Evolutionary conservation across 2,113 vertebrate species (phyloP).

Genomic region (Nipponia nippon): DNA sequence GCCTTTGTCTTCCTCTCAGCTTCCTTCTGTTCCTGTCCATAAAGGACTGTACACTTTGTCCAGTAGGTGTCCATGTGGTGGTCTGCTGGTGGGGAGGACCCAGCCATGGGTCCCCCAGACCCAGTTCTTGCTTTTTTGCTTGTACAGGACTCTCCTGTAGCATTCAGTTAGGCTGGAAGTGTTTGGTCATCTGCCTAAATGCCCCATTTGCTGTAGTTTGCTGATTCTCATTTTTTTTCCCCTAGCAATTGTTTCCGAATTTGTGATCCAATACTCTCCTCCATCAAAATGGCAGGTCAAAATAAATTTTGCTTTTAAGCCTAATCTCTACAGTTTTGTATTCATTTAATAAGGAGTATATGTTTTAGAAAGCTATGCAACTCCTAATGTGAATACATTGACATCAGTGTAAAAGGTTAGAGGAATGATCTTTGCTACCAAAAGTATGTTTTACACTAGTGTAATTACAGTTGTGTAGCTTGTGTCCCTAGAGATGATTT

Average conservation of each 20-base stretch:
- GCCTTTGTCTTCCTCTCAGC: neutral
- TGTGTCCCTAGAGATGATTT: neutral
- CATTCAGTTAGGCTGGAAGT: neutral
- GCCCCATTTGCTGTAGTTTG: neutral
- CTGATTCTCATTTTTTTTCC: neutral
- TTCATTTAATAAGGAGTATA: neutral
- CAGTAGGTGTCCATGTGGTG: neutral
- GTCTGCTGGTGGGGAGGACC: neutral
- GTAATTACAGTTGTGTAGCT: neutral
- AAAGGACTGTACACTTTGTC: accelerated
- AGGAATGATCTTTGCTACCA: neutral
- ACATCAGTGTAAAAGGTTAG: neutral
- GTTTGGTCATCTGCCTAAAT: neutral
- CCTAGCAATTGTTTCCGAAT: neutral
- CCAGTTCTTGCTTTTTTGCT: neutral
- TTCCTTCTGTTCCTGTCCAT: neutral
- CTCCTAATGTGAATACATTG: neutral
- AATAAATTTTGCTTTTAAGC: neutral
- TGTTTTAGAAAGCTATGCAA: neutral
- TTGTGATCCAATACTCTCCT: neutral
- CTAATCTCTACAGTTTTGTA: neutral
- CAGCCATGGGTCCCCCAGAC: neutral
- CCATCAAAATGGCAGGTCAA: neutral
- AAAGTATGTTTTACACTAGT: neutral
- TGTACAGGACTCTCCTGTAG: neutral